phyloP scores from a whole-genome alignment of 2,113 vertebrate species.

The Hassar affinis region DNA sequence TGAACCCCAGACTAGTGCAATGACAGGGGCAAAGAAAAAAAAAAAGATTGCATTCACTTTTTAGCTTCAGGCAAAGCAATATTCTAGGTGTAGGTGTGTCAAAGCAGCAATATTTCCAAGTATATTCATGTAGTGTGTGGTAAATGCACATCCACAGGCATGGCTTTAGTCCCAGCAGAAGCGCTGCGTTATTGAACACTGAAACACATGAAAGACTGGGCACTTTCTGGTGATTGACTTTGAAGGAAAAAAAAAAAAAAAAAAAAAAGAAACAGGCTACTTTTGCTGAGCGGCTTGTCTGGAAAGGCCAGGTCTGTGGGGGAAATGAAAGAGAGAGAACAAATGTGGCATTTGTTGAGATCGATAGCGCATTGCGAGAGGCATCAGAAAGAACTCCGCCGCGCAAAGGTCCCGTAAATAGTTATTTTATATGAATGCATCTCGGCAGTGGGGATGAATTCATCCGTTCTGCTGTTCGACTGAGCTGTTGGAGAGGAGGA shows the following conservation, averaged over 20 bases:
- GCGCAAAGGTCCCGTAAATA: conserved; percentile 44
- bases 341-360: conserved; percentile 58
- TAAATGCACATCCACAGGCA: conserved; percentile 33
- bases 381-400: conserved; percentile 36
- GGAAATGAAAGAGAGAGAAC: conserved; percentile 47
- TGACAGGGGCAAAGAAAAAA: neutral
- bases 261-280: conserved; percentile 1
- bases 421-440: conserved; percentile 40
- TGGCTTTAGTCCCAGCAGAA: conserved; percentile 34
- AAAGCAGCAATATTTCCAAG: conserved; percentile 11
- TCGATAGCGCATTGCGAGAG: conserved; percentile 49
- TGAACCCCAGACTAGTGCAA: neutral
- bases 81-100: conserved; percentile 11
- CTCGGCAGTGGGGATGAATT: conserved; percentile 20
- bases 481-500: conserved; percentile 6
- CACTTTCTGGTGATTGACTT: conserved; percentile 43
- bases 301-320: conserved; percentile 52
- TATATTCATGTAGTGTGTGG: conserved; percentile 22
- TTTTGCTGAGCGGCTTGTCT: conserved; percentile 35
- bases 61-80: conserved; percentile 1
- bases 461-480: conserved; percentile 27
- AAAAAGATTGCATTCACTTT: neutral
- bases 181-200: conserved; percentile 33
- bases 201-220: conserved; percentile 39
- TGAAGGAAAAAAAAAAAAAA: neutral